A percentile compares a stretch with the other conserved stretches of the same genome.
phyloP scores from a whole-genome alignment of 2,888 invertebrate genomes.

The Dryadula phaetusa region DNA sequence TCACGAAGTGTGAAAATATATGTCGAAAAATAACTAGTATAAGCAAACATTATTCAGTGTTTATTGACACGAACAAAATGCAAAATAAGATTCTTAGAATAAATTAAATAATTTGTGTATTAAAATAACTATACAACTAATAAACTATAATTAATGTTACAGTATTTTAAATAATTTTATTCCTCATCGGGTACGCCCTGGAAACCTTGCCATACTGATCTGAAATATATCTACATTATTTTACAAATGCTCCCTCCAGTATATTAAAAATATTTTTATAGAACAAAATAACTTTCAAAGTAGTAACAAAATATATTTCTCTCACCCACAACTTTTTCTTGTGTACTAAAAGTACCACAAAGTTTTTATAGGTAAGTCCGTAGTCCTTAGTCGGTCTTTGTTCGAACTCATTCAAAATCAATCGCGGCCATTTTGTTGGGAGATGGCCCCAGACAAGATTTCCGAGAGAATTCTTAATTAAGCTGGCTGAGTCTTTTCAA shows the following conservation, averaged over 20 bases:
- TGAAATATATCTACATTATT: not conserved
- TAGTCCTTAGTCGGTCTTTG: constrained; percentile 67
- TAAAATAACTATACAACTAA: too few species aligned
- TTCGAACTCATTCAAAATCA: constrained; percentile 80
- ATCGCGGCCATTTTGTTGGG: constrained; percentile 73
- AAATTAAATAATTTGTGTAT: not conserved
- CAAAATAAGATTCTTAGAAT: not conserved
- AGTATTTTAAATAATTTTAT: too few species aligned
- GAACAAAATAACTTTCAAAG: not conserved
- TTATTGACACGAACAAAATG: not conserved
- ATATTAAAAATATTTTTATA: not conserved
- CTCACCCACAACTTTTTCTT: constrained; percentile 47
- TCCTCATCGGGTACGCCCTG: too few species aligned
- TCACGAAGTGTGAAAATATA: constrained; percentile 36
- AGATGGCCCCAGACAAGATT: constrained; percentile 73
- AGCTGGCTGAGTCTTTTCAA: constrained; percentile 77
- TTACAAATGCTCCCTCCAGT: not conserved
- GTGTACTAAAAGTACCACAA: constrained; percentile 54
- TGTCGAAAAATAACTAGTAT: constrained; percentile 24
- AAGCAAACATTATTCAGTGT: not conserved
- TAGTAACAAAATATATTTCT: constrained; percentile 24
- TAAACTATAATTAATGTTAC: too few species aligned
- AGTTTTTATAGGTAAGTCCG: constrained; percentile 66
- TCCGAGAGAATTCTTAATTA: constrained; percentile 82
- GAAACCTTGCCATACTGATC: too few species aligned